Conservation (phyloP, 2,888 invertebrate species). For the Magallana nippona region DNA sequence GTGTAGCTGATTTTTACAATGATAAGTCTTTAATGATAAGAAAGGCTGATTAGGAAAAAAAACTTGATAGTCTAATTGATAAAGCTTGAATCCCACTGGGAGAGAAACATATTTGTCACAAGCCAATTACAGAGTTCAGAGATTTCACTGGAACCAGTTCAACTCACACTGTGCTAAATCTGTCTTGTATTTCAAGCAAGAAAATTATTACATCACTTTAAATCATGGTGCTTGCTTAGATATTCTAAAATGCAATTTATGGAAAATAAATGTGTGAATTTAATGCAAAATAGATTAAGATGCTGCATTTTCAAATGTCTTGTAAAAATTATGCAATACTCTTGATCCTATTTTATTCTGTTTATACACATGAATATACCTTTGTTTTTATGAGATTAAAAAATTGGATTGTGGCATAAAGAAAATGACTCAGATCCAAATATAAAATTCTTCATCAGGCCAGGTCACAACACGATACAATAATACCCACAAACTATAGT, state of each 20-base stretch:
- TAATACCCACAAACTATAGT: not conserved
- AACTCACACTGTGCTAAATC: conserved; percentile 6
- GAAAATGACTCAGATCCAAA: too few species aligned
- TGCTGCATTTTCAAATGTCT: not conserved
- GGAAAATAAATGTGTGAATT: not conserved
- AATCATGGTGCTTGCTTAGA: not conserved
- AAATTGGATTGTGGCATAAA: not conserved
- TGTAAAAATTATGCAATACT: not conserved
- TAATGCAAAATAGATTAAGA: not conserved
- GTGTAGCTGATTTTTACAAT: not conserved
- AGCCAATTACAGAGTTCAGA: conserved; percentile 16
- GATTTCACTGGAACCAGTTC: conserved; percentile 9
- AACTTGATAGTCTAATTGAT: conserved; percentile 23
- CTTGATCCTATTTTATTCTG: not conserved
- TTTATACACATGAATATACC: not conserved
- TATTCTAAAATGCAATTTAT: not conserved
- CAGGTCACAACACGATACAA: not conserved
- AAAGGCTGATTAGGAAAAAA: not conserved
- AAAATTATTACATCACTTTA: not conserved
- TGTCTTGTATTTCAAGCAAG: not conserved
- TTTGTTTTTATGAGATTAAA: too few species aligned
- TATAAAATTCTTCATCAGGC: too few species aligned
- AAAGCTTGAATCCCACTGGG: conserved; percentile 8
- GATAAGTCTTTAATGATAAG: conserved; percentile 10
- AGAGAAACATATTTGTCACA: conserved; percentile 19